phyloP scores from a whole-genome alignment of 2,797 vertebrate species.

The Nyctalus aviator region DNA sequence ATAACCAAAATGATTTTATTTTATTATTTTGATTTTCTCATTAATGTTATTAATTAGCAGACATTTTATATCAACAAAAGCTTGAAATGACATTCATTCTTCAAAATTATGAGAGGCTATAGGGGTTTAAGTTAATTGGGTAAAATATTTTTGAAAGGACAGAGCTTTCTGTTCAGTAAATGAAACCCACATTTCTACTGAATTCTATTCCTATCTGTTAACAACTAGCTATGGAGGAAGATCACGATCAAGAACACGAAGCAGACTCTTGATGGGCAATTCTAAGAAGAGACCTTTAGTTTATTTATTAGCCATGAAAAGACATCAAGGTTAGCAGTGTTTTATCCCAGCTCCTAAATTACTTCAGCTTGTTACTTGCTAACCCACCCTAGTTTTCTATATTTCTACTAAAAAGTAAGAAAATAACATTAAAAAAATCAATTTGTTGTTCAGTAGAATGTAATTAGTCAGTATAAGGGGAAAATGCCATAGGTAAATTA shows the following conservation, averaged over 20 bases:
- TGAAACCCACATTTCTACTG: constrained; percentile 4
- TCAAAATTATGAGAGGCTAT: constrained; percentile 17
- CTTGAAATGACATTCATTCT: constrained; percentile 3
- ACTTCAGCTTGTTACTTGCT: constrained; percentile 5
- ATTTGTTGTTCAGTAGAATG: neutral
- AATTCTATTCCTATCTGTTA: constrained; percentile 4
- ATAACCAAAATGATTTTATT: neutral
- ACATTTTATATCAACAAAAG: constrained; percentile 37
- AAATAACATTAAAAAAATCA: neutral
- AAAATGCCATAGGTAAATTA: neutral
- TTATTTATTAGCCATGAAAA: neutral
- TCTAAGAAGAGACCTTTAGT: neutral
- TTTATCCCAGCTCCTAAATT: constrained; percentile 22
- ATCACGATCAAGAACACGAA: neutral
- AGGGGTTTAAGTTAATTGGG: constrained; percentile 41
- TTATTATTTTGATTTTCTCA: constrained; percentile 64
- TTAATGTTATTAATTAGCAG: constrained; percentile 50
- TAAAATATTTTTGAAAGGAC: constrained; percentile 55
- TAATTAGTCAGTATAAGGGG: neutral
- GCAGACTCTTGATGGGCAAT: neutral
- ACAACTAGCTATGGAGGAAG: neutral
- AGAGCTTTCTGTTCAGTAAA: constrained; percentile 43
- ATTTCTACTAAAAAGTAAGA: neutral
- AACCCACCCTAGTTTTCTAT: neutral
- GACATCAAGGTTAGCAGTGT: neutral